Base-by-base conservation (phyloP, 2,888 invertebrate genomes). In the Nymphalis c-album region DNA sequence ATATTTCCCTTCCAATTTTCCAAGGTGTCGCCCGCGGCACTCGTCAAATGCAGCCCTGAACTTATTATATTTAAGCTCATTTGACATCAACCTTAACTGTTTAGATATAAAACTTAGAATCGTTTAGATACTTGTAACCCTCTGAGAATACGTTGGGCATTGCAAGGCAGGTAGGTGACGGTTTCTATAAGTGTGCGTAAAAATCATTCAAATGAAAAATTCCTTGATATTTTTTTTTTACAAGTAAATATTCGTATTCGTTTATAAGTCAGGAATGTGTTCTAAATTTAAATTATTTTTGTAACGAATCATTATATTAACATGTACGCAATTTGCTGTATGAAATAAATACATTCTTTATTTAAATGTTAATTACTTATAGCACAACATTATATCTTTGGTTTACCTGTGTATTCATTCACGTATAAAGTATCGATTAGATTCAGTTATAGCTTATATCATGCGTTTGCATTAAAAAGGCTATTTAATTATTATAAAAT, bases 1-100 rank as follows among this genome's bases (percentile, higher is more conserved):
- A 92, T 91, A 91, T 90, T 91, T 91, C 90, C 90, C 89, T 86
- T 90, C 84, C 91, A 91, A 91, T 91, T 91, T 92, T 91, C 91
- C 91, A 82, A 88, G 88, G 89, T 91, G 91, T 91, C 92, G 92
- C 91, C 83, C 84, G 84, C 85, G 90, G 91, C 90, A 79, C 86
- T 90, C 91, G 92, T 92, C 92, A 91, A 90, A 82, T 83, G 89
- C 91, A 92, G 89, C 85, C 85, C 80, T 80, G 77, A 67, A 67
- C 67, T 73, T 69, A 69, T 69, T 60, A 69, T 65, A 59, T 63
- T 60, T 48, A 46, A 62, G 60, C 51, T 46, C 47, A 59, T 62
- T 55, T 22, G 58, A 46, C 51, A 50, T 64, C 50, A 22, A 65
- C 63, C 61, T 59, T 71, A 71, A 47, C 26, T 10, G 5, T 7